phyloP scores from a whole-genome alignment of 2,113 vertebrate species.

The Carollia perspicillata region DNA sequence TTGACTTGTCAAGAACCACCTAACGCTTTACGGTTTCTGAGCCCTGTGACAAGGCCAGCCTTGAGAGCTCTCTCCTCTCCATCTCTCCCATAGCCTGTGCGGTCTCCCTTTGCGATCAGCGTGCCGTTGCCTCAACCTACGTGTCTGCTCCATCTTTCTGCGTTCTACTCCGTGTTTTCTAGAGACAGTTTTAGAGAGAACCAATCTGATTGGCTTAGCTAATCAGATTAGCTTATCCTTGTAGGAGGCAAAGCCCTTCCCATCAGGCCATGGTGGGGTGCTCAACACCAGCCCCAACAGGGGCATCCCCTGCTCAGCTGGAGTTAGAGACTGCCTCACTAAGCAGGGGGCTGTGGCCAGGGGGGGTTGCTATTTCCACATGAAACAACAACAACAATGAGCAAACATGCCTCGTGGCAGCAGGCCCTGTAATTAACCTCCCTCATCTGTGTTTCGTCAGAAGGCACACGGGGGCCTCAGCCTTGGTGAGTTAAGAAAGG shows the following conservation, averaged over 20 bases:
- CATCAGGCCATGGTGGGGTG: neutral
- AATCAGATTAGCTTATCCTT: neutral
- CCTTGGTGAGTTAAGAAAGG: neutral
- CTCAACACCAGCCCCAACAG: neutral
- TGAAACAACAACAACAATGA: neutral
- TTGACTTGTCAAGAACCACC: too few relatives aligned
- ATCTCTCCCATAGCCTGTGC: accelerated
- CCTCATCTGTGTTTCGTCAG: neutral
- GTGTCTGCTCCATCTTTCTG: neutral
- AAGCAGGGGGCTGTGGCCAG: neutral
- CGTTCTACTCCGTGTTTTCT: neutral
- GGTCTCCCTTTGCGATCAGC: neutral
- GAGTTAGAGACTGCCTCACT: neutral
- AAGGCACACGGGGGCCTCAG: neutral
- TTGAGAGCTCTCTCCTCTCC: neutral
- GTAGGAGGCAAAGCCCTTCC: neutral
- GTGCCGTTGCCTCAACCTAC: neutral
- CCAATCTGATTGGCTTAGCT: neutral
- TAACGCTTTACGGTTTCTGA: too few relatives aligned
- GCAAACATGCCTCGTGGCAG: neutral
- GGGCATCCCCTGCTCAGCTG: neutral
- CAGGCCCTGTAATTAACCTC: neutral
- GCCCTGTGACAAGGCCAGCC: too few relatives aligned
- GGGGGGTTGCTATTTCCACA: neutral
- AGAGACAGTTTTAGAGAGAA: neutral